These are phyloP conservation scores for Drosophila mimetica DNA, from an alignment of 2,888 invertebrate species.

Conservation along the genomic window DNA sequence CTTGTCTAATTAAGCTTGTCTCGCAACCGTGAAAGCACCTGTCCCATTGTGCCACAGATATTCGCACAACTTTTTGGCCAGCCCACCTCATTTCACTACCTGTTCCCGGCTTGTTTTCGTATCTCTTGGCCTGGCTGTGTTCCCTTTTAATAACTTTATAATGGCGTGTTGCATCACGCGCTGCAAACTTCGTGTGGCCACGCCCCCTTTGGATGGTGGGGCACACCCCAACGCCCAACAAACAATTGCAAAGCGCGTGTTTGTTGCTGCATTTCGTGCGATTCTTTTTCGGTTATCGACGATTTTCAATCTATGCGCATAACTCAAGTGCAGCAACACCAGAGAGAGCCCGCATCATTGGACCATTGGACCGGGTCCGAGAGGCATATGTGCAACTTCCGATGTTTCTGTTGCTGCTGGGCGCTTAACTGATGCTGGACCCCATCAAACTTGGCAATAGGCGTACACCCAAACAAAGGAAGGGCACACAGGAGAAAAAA, in stretches of 20 bases:
- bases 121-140: constrained; percentile 43
- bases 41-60: constrained; percentile 19
- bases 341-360: constrained; percentile 14
- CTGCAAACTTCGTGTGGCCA: constrained; percentile 67
- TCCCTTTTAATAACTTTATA: constrained; percentile 82
- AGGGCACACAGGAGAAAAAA: background rate
- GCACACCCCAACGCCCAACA: background rate
- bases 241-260: constrained; percentile 8
- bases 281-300: constrained; percentile 79
- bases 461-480: constrained; percentile 44
- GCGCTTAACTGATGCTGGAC: constrained; percentile 78
- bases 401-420: constrained; percentile 32
- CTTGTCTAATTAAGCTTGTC: constrained; percentile 15
- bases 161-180: constrained; percentile 78
- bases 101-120: constrained; percentile 41
- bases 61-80: constrained; percentile 6
- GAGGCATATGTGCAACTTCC: constrained; percentile 80
- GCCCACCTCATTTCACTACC: constrained; percentile 36
- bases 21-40: constrained; percentile 12
- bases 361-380: constrained; percentile 16
- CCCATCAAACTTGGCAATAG: constrained; percentile 79
- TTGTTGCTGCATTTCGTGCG: constrained; percentile 64
- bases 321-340: constrained; percentile 69
- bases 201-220: constrained; percentile 45
- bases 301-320: constrained; percentile 79